A percentile compares a stretch with the other conserved stretches of the same genome.
Conservation (phyloP, 2,113 vertebrate species). For the Petrocephalus zakoni region DNA sequence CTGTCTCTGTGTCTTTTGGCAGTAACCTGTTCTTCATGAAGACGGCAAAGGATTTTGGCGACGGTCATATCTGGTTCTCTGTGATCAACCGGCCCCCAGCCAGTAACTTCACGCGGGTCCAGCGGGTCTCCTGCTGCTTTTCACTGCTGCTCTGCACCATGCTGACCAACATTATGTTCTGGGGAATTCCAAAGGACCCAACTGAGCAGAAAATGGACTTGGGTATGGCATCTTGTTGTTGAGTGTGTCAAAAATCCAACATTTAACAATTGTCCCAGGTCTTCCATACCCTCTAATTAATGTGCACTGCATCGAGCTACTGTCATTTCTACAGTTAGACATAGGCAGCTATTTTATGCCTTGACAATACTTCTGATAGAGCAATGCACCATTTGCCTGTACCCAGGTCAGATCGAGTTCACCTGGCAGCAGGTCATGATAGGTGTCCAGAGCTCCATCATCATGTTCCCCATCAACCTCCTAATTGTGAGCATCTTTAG, state of each 20-base stretch:
- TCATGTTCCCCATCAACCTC: constrained; percentile 94
- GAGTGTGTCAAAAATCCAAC: neutral
- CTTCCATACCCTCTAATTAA: neutral
- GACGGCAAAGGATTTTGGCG: constrained; percentile 82
- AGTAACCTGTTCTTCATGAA: constrained; percentile 91
- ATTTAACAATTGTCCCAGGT: neutral
- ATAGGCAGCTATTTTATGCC: neutral
- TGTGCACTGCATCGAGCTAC: neutral
- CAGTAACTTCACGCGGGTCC: constrained; percentile 83
- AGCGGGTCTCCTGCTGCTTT: constrained; percentile 88
- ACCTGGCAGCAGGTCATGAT: constrained; percentile 95
- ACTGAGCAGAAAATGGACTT: constrained; percentile 93
- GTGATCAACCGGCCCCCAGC: constrained; percentile 76
- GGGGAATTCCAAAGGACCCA: constrained; percentile 85
- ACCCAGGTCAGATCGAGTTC: constrained; percentile 82
- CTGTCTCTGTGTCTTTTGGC: constrained; percentile 4
- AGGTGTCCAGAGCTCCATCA: constrained; percentile 85
- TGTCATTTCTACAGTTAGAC: neutral
- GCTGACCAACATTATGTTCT: constrained; percentile 95
- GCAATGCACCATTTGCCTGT: constrained; percentile 17
- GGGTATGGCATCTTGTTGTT: constrained; percentile 57
- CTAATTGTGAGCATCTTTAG: constrained; percentile 93
- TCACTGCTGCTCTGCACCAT: constrained; percentile 92
- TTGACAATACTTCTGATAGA: neutral
- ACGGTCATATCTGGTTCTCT: constrained; percentile 89